phyloP scores from a whole-genome alignment of 2,113 vertebrate genomes.

The Seriola dumerili region DNA sequence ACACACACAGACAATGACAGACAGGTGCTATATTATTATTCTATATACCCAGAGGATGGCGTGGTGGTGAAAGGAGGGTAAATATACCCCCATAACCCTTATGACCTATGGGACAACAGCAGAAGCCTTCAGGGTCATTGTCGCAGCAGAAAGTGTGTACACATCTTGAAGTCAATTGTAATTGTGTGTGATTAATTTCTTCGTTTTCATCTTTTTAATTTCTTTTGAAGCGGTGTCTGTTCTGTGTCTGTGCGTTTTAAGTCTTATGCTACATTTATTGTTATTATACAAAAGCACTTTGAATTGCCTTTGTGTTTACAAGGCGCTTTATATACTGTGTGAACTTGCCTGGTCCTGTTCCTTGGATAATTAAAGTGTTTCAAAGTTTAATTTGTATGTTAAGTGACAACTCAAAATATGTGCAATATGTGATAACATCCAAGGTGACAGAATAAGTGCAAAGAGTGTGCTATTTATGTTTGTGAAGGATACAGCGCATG shows the following conservation, averaged over 20 bases:
- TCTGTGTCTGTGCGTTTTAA: no score
- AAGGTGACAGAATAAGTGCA: neutral
- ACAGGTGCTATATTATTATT: constrained; percentile 50
- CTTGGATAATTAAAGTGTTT: neutral
- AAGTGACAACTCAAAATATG: neutral
- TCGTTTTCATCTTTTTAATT: neutral
- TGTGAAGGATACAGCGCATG: neutral
- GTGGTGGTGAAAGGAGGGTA: constrained; percentile 31
- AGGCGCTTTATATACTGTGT: neutral
- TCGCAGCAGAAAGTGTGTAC: neutral
- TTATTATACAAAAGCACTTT: neutral
- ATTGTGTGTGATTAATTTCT: neutral
- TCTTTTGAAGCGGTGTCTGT: neutral
- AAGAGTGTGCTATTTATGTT: neutral
- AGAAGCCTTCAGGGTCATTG: constrained; percentile 1
- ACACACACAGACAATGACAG: constrained; percentile 37
- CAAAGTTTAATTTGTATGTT: neutral
- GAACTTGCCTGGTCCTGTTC: neutral
- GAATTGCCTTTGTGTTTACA: neutral
- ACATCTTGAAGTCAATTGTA: neutral
- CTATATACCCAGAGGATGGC: constrained; percentile 31
- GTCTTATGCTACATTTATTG: neutral
- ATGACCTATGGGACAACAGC: constrained; percentile 42
- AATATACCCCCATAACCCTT: constrained; percentile 45
- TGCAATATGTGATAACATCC: neutral